Percentiles rank a stretch among this genome's conserved stretches.
Evolutionary conservation across 2,888 invertebrate species (phyloP).

Genomic region (Patella caerulea): DNA sequence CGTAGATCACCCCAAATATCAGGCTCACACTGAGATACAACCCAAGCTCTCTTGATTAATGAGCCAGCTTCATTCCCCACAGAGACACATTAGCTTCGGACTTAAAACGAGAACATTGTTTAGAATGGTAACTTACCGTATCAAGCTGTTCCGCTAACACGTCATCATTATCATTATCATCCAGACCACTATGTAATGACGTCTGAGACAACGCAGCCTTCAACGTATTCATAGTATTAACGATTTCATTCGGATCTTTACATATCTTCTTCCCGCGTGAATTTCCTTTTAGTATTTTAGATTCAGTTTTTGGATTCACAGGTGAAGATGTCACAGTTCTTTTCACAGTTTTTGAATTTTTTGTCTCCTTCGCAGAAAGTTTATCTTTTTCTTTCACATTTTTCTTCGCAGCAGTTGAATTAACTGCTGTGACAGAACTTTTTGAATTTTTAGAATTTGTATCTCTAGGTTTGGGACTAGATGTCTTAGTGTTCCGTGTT

Average conservation of each 20-base stretch:
- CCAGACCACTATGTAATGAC: constrained; percentile 16
- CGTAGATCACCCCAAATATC: too few species aligned
- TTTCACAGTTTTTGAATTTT: constrained; percentile 2
- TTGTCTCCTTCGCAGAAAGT: background rate
- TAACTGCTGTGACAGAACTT: background rate
- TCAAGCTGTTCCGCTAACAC: constrained; percentile 47
- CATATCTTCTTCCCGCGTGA: background rate
- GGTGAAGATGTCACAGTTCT: background rate
- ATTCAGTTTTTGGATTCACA: constrained; percentile 11
- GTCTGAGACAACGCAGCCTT: constrained; percentile 13
- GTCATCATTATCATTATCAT: constrained; percentile 37
- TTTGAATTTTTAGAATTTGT: constrained; percentile 6
- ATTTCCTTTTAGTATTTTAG: background rate
- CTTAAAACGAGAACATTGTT: too few species aligned
- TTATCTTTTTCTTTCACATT: background rate
- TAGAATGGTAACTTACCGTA: constrained; percentile 41
- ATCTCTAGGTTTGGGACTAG: background rate
- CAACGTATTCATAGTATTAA: background rate
- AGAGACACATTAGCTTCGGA: too few species aligned
- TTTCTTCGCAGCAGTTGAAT: background rate
- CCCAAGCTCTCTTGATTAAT: too few species aligned
- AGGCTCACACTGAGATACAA: too few species aligned
- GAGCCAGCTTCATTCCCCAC: too few species aligned
- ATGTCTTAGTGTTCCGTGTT: constrained; percentile 1
- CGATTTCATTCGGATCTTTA: constrained; percentile 12